Conservation (phyloP, 2,113 vertebrate genomes). For the Gila orcuttii region DNA sequence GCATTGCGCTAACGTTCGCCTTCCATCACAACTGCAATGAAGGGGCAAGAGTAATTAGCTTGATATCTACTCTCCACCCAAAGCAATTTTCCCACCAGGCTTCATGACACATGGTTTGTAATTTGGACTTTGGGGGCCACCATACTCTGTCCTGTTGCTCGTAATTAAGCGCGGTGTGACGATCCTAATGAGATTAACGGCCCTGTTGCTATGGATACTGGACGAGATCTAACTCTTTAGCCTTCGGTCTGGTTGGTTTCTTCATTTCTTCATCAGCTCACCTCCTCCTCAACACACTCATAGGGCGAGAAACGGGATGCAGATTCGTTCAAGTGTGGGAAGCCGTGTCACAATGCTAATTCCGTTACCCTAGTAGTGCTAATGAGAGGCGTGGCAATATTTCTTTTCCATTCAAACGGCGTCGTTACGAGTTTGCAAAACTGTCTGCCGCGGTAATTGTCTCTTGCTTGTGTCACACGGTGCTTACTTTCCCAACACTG, state of each 20-base stretch:
- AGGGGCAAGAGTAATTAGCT: constrained; percentile 48
- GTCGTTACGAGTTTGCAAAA: constrained; percentile 23
- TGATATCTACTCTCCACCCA: constrained; percentile 42
- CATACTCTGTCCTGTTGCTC: constrained; percentile 42
- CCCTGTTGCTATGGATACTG: constrained; percentile 66
- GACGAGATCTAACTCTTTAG: constrained; percentile 56
- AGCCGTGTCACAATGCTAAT: constrained; percentile 3
- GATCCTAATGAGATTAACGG: constrained; percentile 54
- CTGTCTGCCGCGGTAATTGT: constrained; percentile 44
- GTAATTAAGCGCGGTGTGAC: constrained; percentile 52
- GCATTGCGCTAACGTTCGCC: neutral
- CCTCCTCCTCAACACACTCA: constrained; percentile 40
- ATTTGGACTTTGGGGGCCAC: constrained; percentile 47
- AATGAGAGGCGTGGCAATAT: constrained; percentile 30
- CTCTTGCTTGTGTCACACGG: constrained; percentile 30
- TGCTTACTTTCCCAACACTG: constrained; percentile 18
- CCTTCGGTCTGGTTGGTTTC: constrained; percentile 49
- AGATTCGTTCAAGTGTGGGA: neutral
- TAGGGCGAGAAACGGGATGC: constrained; percentile 1
- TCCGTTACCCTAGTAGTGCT: neutral
- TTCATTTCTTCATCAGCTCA: constrained; percentile 36
- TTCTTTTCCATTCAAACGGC: neutral
- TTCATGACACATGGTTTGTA: constrained; percentile 45
- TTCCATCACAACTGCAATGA: neutral
- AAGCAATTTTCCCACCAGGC: constrained; percentile 47